Conservation (phyloP, 2,888 invertebrate species). For the Spilosoma lubricipeda region DNA sequence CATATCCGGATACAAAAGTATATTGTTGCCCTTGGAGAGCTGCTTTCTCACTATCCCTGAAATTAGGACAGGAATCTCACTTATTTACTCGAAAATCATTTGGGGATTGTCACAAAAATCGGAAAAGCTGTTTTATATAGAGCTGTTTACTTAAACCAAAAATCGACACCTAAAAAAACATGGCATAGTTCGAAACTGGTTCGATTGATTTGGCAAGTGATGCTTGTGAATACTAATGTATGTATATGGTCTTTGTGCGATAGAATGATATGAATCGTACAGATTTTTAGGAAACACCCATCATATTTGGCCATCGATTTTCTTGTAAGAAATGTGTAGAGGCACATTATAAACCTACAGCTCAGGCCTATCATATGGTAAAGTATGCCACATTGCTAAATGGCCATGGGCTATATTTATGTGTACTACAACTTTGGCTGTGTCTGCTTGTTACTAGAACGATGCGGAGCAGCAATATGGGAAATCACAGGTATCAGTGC, state of each 20-base stretch:
- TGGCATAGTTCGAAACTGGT: neutral
- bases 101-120: too few relatives aligned
- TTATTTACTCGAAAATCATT: too few relatives aligned
- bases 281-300: conserved; percentile 11
- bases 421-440: conserved; percentile 15
- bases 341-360: conserved; percentile 23
- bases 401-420: conserved; percentile 5
- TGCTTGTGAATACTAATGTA: conserved; percentile 12
- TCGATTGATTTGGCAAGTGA: neutral
- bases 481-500: conserved; percentile 17
- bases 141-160: too few relatives aligned
- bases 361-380: conserved; percentile 15
- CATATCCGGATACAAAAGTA: neutral
- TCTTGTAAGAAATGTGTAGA: neutral
- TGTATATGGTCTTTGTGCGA: neutral
- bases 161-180: too few relatives aligned
- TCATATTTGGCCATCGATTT: conserved; percentile 16
- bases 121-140: too few relatives aligned
- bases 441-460: conserved; percentile 24
- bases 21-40: too few relatives aligned
- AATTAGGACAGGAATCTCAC: neutral
- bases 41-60: neutral
- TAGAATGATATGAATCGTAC: neutral
- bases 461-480: conserved; percentile 6
- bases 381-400: conserved; percentile 13